Evolutionary conservation across 2,888 invertebrate genomes (phyloP), one percentile per base, ranked within the genome.

Genomic region (Isoperla grammatica): DNA sequence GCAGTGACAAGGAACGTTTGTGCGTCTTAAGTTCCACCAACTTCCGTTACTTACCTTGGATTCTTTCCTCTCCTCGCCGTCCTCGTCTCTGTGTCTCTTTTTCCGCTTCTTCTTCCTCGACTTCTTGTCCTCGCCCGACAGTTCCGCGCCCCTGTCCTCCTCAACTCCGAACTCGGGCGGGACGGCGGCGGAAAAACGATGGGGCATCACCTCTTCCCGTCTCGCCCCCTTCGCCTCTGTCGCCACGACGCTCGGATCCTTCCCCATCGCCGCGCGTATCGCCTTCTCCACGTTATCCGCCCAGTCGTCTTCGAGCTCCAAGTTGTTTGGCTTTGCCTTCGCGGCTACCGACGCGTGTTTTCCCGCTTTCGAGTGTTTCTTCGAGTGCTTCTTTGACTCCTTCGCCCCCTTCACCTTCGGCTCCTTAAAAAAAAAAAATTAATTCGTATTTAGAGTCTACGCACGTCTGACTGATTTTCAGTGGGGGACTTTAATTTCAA

Each of bases 211-310:
- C 45, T 55, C 59, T 58, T 49, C 49, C 22, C 50, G 57, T 49
- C 20, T 42, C 54, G 15, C 46, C 48, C 35, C 55, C 54, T 15
- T 63, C 37, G 48, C 43, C 29, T 22, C 20, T 37, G 12, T 46
- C 40, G 15, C 53, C 11, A 20, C 49, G 13, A 58, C 61, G 37
- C 40, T 57, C 1, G 29, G 48, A 37, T 60, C 63, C 9, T 56
- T 49, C 9, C 48, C 73, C 71, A 90, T 76, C 8, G 83, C 88
- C 62, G 84, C 87, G 60, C 86, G 84, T 64, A 90, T 84, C 11
- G 88, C 87, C 71, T 88, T 87, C 73, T 90, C 89, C 66, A 90
- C 84, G 69, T 83, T 85, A 54, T 85, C 84, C 15, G 88, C 89
- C 78, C 87, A 89, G 75, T 90, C 90, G 71, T 90, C 90, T 70